Evolutionary conservation across 2,113 vertebrate genomes (phyloP).

Genomic region (Condylura cristata): DNA sequence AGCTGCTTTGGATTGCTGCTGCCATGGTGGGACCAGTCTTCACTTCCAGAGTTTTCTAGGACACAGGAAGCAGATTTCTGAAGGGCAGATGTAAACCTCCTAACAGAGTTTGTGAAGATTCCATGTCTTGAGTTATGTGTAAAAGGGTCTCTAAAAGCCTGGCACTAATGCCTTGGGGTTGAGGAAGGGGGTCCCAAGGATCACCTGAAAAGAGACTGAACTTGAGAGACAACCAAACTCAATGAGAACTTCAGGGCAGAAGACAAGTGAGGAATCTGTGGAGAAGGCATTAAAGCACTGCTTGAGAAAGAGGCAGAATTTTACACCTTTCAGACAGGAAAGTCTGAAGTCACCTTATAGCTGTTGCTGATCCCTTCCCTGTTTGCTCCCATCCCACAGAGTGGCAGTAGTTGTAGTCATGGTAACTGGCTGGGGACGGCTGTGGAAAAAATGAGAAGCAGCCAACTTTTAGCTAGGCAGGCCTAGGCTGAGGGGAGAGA

Average conservation of each 20-base stretch:
- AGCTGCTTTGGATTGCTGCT: background rate
- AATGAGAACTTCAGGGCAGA: background rate
- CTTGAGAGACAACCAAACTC: background rate
- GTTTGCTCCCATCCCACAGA: background rate
- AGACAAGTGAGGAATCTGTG: background rate
- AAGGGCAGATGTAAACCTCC: background rate
- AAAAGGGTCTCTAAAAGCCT: background rate
- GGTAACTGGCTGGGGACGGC: background rate
- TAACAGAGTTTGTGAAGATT: background rate
- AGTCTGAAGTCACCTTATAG: background rate
- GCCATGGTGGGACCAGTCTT: background rate
- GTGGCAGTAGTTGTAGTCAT: background rate
- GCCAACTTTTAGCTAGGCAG: background rate
- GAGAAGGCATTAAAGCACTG: background rate
- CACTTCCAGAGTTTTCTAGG: background rate
- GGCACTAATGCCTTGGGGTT: background rate
- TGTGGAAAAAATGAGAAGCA: conserved; percentile 34
- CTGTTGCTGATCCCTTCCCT: background rate
- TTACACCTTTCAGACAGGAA: conserved; percentile 8
- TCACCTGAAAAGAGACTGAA: background rate
- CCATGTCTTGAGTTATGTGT: background rate
- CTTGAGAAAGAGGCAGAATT: background rate
- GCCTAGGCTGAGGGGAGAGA: background rate
- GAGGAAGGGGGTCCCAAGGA: background rate
- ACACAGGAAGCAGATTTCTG: background rate